phyloP scores from a whole-genome alignment of 2,888 invertebrate species.

The Pegoplata infirma region DNA sequence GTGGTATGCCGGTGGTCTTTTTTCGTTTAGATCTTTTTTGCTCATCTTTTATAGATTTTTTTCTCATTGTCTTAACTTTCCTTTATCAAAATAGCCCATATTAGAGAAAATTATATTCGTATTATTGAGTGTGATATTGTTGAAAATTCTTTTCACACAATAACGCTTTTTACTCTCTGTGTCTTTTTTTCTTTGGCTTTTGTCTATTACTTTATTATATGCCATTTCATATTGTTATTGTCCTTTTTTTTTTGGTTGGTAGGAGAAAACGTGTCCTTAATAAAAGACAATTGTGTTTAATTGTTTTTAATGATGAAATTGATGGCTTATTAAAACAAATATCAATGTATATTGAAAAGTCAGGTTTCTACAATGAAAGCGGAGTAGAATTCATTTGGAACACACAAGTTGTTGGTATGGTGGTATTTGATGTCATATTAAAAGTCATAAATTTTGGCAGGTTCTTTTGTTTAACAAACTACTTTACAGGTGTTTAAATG shows the following conservation, averaged over 20 bases:
- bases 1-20: conserved; percentile 58
- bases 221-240: background rate
- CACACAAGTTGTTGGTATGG: conserved; percentile 1
- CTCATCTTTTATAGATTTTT: background rate
- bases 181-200: conserved; percentile 15
- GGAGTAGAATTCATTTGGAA: no score
- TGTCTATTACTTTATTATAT: background rate
- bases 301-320: conserved; percentile 72
- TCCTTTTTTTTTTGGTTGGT: background rate
- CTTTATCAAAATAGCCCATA: conserved; percentile 12
- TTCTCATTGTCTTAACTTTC: background rate
- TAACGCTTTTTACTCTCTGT: conserved; percentile 8
- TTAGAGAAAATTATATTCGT: conserved; percentile 72
- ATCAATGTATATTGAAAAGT: background rate
- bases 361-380: no score
- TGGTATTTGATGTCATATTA: background rate
- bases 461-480: background rate
- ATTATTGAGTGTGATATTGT: conserved; percentile 70
- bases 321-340: conserved; percentile 59
- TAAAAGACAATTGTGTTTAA: conserved; percentile 71
- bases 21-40: background rate
- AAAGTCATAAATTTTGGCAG: background rate
- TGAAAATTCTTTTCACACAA: conserved; percentile 38
- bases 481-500: conserved; percentile 1
- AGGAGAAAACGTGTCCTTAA: conserved; percentile 65